A percentile compares a stretch with the other conserved stretches of the same genome.
Evolutionary conservation across 2,113 vertebrate genomes (phyloP).

Genomic region (Phyllopteryx taeniolatus): DNA sequence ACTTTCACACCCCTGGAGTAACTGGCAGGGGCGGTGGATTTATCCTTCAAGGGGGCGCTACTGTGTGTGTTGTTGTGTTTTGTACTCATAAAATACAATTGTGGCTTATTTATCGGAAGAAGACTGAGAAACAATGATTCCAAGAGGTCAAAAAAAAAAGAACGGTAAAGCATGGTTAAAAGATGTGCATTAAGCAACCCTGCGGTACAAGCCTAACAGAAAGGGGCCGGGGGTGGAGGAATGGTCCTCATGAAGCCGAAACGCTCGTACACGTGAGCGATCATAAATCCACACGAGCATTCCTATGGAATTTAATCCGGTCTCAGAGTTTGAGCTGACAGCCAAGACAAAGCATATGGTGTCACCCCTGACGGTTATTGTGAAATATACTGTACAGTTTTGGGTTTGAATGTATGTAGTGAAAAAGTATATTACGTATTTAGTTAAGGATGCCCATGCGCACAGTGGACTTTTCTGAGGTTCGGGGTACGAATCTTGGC

Average conservation of each 20-base stretch:
- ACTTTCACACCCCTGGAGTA: background rate
- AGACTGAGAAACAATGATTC: background rate
- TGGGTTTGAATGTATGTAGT: no score
- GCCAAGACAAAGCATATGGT: no score
- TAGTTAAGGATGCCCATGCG: no score
- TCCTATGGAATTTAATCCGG: background rate
- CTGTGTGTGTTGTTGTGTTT: no score
- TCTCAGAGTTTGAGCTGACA: background rate
- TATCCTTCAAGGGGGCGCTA: background rate
- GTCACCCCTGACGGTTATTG: no score
- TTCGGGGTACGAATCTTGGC: no score
- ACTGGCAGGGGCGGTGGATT: background rate
- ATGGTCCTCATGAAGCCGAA: no score
- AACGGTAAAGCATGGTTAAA: background rate
- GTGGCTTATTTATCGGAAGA: background rate
- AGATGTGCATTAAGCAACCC: no score
- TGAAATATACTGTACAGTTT: no score
- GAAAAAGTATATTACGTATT: no score
- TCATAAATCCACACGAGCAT: background rate
- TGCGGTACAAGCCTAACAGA: background rate
- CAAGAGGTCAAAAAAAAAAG: background rate
- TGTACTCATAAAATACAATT: no score
- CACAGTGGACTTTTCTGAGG: no score
- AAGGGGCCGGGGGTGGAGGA: background rate
- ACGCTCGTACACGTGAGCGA: background rate